Evolutionary conservation across 2,797 vertebrate genomes (phyloP), one percentile per base, ranked within the genome.

Genomic region (Xenops minutus): DNA sequence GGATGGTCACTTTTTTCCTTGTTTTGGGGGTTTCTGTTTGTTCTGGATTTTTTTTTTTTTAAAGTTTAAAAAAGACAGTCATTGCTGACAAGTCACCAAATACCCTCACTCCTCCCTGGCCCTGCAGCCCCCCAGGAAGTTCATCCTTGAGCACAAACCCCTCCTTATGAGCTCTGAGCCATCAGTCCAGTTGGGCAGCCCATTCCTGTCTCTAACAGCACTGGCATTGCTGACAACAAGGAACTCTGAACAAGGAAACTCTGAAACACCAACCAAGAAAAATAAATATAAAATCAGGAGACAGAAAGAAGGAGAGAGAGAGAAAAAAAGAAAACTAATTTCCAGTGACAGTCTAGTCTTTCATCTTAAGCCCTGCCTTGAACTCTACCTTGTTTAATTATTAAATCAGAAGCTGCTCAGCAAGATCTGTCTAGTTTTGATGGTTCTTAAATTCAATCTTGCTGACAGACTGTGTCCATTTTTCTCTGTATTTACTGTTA

Each of bases 341-440:
- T 98, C 96, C 97, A 98, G 92, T 97, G 98, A 99, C 98, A 99
- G 98, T 96, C 96, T 97, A 83, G 84, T 96, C 98, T 99, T 98
- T 98, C 98, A 99, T 98, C 98, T 97, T 90, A 91, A 97, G 97
- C 97, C 97, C 96, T 91, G 97, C 97, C 98, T 98, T 98, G 98
- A 98, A 98, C 98, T 98, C 96, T 96, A 97, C 97, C 97, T 98
- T 98, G 98, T 98, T 99, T 99, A 99, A 99, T 99, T 98, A 99
- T 99, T 98, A 98, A 98, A 98, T 97, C 98, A 97, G 97, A 97
- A 98, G 97, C 97, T 96, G 97, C 95, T 95, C 97, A 77, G 93
- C 95, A 98, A 98, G 97, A 97, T 96, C 97, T 93, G 95, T 97
- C 97, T 97, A 88, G 95, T 98, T 98, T 98, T 98, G 98, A 99